Conservation (phyloP, 2,797 vertebrate species). For the Knipowitschia caucasica region DNA sequence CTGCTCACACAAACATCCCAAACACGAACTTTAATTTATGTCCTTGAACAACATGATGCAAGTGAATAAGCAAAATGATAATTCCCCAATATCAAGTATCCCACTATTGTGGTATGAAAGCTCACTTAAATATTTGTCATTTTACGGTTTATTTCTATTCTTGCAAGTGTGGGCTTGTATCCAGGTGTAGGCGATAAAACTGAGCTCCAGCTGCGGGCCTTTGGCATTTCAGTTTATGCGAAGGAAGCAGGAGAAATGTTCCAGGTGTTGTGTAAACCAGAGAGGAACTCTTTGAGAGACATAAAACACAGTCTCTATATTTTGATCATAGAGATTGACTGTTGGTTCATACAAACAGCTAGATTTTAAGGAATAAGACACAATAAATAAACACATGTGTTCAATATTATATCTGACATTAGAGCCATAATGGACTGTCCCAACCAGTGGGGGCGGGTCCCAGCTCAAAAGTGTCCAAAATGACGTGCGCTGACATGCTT, state of each 20-base stretch:
- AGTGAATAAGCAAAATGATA: neutral
- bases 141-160: too few relatives aligned
- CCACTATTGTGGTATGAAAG: neutral
- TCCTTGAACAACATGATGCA: neutral
- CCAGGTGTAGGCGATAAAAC: neutral
- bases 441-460: conserved; percentile 11
- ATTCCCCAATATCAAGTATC: neutral
- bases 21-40: neutral
- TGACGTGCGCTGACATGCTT: too few relatives aligned
- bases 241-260: conserved; percentile 1
- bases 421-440: conserved; percentile 3
- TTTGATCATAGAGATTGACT: neutral
- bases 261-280: conserved; percentile 1
- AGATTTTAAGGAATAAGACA: neutral
- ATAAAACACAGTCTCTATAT: neutral
- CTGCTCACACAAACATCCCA: neutral
- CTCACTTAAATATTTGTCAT: too few relatives aligned
- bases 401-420: conserved; percentile 9
- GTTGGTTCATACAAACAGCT: neutral
- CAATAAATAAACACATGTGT: conserved; percentile 3
- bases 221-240: neutral
- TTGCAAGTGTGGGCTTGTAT: neutral
- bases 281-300: neutral
- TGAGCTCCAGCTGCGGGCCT: neutral
- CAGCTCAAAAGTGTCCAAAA: too few relatives aligned